phyloP scores from a whole-genome alignment of 2,797 vertebrate genomes.

The Acrocephalus scirpaceus region DNA sequence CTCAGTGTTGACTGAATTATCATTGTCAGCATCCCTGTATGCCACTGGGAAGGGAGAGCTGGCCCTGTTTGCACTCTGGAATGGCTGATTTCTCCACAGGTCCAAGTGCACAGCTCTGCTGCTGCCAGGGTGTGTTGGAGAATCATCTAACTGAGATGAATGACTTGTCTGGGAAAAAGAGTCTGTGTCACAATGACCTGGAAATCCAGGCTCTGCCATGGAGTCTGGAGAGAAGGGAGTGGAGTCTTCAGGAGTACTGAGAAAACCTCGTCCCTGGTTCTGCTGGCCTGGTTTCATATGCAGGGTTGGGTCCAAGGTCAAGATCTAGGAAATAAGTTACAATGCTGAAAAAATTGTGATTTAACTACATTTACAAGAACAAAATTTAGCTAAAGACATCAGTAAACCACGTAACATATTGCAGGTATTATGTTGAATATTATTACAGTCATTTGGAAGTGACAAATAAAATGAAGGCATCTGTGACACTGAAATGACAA shows the following conservation, averaged over 20 bases:
- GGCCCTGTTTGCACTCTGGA: constrained; percentile 52
- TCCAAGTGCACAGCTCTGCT: constrained; percentile 56
- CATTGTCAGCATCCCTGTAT: constrained; percentile 35
- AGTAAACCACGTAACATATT: not conserved
- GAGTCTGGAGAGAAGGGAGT: constrained; percentile 86
- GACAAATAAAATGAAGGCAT: not conserved
- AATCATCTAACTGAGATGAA: constrained; percentile 65
- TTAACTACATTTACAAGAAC: not conserved
- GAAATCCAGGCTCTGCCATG: constrained; percentile 78
- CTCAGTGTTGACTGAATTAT: constrained; percentile 69
- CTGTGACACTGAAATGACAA: not conserved
- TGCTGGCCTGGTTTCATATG: constrained; percentile 82
- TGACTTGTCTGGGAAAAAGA: constrained; percentile 82
- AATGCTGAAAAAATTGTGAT: not conserved
- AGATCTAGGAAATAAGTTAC: constrained; percentile 75
- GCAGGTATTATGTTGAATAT: not conserved
- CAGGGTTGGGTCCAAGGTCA: constrained; percentile 83
- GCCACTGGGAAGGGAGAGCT: constrained; percentile 55
- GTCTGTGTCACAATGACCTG: constrained; percentile 80
- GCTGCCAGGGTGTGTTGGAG: constrained; percentile 53
- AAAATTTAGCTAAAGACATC: not conserved
- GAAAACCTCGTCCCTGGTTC: constrained; percentile 74
- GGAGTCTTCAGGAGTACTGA: constrained; percentile 70
- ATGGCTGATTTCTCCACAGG: constrained; percentile 59
- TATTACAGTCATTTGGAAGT: not conserved